Evolutionary conservation across 1,140 invertebrate genomes (phyloP), one percentile per base, ranked within the genome.

Genomic region (Carposina sasakii): DNA sequence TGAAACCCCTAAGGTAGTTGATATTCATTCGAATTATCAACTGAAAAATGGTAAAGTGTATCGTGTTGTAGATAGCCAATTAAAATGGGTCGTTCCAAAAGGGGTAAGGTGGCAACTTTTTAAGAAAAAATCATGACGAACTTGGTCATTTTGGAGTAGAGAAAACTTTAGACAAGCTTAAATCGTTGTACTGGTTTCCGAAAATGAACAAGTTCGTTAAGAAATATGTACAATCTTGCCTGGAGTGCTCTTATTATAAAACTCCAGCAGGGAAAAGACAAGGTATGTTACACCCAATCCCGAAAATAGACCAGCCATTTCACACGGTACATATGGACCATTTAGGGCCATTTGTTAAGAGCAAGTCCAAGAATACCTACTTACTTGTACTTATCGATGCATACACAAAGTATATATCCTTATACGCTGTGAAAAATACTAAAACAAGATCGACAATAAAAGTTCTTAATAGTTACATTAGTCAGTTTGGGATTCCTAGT

Each of bases 341-440:
- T 26, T 28, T 56, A 15, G 57, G 57, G 3, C 52, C 57, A 0
- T 43, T 59, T 22, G 52, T 48, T 1, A 44, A 37, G 26, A 51
- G 19, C 9, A 40, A 48, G 23, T 43, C 39, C 28, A 40, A 37
- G 21, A 59, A 67, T 36, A 53, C 31, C 22, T 50, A 72, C 45
- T 47, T 78, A 23, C 46, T 72, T 0, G 50, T 60, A 4, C 46
- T 70, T 1, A 37, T 68, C 10, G 67, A 72, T 45, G 50, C 48
- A 0, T 70, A 69, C 46, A 57, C 62, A 4, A 68, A 60, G 34
- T 67, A 45, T 16, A 42, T 42, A 26, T 26, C 24, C 20, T 19
- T 28, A 16, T 42, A 42, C 28, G 40, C 22, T 5, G 40, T 42
- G 16, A 42, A 13, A 42, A 42, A 42, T 16, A 42, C 40, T 2